Base-by-base conservation (phyloP, 2,113 vertebrate genomes). In the Copsychus sechellarum region DNA sequence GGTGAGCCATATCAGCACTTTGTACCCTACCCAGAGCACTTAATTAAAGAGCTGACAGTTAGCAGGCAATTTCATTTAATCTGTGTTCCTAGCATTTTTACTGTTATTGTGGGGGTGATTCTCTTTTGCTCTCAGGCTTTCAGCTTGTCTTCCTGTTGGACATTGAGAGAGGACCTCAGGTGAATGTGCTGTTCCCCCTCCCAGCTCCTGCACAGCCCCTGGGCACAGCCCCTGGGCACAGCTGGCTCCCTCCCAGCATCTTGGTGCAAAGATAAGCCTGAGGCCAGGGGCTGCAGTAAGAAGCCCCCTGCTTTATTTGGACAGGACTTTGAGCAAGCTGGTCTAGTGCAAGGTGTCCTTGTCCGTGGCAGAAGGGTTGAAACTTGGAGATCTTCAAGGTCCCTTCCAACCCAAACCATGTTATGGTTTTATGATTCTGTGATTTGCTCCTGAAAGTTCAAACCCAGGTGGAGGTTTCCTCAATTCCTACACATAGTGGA, bases 11-110 rank as follows among this genome's bases (percentile, higher is more conserved):
- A 77, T 45, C 67, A 92, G 51, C 28, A 34, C 45, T 76, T 87
- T 80, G 19, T 54, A 62, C 19, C 9, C 45, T 88, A 70, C 28
- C 26, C 54, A 83, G 66, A 90, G 54, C 66, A 71, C 18, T 28
- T 81, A 83, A 90, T 93, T 90, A 94, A 88, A 83, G 16, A 83
- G 67, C 71, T 83, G 71, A 71, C n/a, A 22, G 54, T 92, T 91
- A 90, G 66, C 51, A 60, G 50, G 28, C 58, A 88, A 50, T 51
- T 80, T 12, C 70, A 51, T 77, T 95, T 80, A 78, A 92, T 86
- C 69, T 67, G 21, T 71, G 28, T 34, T 80, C 50, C 34, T 0
- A 4, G 56, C 82, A 88, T 77, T 73, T 73, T 26, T 50, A 64
- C 33, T 56, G 20, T 40, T 88, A 24, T n/a, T 86, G 58, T 77